Base-by-base conservation (phyloP, 2,113 vertebrate species). In the Mastomys coucha region DNA sequence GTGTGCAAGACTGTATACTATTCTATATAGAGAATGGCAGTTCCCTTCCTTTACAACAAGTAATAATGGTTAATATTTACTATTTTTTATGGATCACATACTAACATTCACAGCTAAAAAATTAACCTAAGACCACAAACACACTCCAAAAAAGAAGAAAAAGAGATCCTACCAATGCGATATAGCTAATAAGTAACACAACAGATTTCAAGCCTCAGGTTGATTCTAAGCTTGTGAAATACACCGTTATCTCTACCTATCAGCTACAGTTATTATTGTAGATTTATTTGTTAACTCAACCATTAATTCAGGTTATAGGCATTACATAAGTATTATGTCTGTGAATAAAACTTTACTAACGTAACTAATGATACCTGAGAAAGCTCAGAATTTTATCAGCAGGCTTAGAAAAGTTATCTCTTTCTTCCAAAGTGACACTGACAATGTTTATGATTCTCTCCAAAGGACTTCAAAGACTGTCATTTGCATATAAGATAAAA, bases 401-500 rank as follows among this genome's bases (percentile, higher is more conserved):
- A 93, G 33, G 28, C 84, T 92, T n/a, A n/a, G 14, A 75, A 90
- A 88, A 56, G 16, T 73, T 72, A 67, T 65, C 45, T 91, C 90
- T 72, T 65, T 70, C 91, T 78, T 90, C 75, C 78, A 80, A 96
- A 94, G 75, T 7, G 3, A 51, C 53, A 72, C n/a, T 77, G 45
- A 69, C 88, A 12, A 22, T 11, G 45, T 70, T 80, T 95, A 67
- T 60, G 56, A 85, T 81, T 39, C 10, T 93, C 70, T 39, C 67
- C 63, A 39, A 94, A 94, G 56, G 82, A 58, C 63, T 88, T 81
- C 76, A 73, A 63, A 86, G 53, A 33, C 11, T 96, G 42, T 16
- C 42, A 17, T 94, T 80, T 63, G 90, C 75, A 89, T 88, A 53
- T 45, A 91, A 65, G 89, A 95, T 77, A 56, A 94, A 96, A 86